Evolutionary conservation across 64 coral and sea anemone genomes (phyloP), one percentile per base, ranked within the genome.

Genomic region (Montipora sp.): DNA sequence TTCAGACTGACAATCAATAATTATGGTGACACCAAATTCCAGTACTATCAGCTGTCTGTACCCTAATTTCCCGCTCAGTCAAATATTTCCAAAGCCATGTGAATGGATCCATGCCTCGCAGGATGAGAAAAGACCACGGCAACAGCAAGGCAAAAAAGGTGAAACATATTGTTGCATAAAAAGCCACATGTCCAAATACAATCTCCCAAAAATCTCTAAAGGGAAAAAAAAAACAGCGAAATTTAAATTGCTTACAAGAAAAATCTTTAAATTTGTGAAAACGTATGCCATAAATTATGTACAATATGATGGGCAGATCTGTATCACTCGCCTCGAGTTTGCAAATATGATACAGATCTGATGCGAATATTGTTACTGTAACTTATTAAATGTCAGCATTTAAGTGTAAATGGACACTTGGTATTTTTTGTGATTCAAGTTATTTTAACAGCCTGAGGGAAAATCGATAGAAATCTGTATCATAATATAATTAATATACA

Each of bases 51-150:
- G 36, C 36, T 36, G 48, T 46, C 82, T 90, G 1, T 85, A 97
- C 95, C 89, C 95, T 97, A 0, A 90, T 92, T 4, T 63, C 18
- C 9, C 43, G 90, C 48, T 92, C 83, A 3, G 69, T 92, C 23
- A 97, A 70, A 84, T 83, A 91, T 9, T 94, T 81, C 57, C 90
- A 90, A 14, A 97, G 36, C 95, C 95, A 97, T 3, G 72, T 83
- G 49, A 97, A 88, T 3, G 95, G 95, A 60, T 97, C 91, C 3
- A 88, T 72, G n/a, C 92, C 95, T 47, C 95, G 87, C 58, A 97
- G 61, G 76, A 97, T 97, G 8, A 97, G 89, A 20, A 91, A 78
- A 20, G 92, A 61, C 95, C 95, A 97, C 3, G 95, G 95, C 8
- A 97, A 87, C 59, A 97, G 49, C 24, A 97, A 47, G 19, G 95